Percentiles rank a stretch among this genome's conserved stretches.
Evolutionary conservation across 2,113 vertebrate genomes (phyloP).

Genomic region (Athene noctua): DNA sequence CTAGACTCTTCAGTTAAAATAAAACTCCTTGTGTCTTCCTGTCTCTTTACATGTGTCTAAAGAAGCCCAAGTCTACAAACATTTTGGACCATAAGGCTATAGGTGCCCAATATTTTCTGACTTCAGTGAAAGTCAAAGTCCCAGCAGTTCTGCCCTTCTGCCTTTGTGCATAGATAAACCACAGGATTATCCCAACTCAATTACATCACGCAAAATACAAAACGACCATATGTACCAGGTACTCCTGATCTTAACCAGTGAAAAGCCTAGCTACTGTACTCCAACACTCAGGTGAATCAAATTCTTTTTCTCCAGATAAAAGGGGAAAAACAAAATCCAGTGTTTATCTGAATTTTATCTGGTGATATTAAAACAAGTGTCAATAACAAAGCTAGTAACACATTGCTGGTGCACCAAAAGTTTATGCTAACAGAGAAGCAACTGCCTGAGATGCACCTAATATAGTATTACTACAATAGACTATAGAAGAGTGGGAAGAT

Average conservation of each 20-base stretch:
- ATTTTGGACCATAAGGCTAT: background rate
- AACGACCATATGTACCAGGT: background rate
- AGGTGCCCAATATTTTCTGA: background rate
- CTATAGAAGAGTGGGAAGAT: background rate
- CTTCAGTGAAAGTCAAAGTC: background rate
- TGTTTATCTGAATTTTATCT: background rate
- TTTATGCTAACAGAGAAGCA: background rate
- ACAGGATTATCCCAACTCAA: background rate
- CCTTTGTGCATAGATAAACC: background rate
- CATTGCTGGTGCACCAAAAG: background rate
- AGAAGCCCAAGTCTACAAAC: background rate
- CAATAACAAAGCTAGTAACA: background rate
- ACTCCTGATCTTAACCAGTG: background rate
- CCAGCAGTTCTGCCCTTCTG: background rate
- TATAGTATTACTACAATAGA: background rate
- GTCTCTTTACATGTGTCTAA: background rate
- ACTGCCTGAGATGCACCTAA: background rate
- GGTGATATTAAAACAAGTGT: background rate
- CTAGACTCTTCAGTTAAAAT: background rate
- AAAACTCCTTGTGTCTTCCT: background rate
- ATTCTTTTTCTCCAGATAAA: background rate
- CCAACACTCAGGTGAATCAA: background rate
- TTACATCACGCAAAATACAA: background rate
- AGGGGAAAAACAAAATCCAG: background rate
- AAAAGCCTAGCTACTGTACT: background rate